Percentiles rank a stretch among this genome's conserved stretches.
phyloP scores from a whole-genome alignment of 2,797 vertebrate species.

The Acipenser ruthenus region DNA sequence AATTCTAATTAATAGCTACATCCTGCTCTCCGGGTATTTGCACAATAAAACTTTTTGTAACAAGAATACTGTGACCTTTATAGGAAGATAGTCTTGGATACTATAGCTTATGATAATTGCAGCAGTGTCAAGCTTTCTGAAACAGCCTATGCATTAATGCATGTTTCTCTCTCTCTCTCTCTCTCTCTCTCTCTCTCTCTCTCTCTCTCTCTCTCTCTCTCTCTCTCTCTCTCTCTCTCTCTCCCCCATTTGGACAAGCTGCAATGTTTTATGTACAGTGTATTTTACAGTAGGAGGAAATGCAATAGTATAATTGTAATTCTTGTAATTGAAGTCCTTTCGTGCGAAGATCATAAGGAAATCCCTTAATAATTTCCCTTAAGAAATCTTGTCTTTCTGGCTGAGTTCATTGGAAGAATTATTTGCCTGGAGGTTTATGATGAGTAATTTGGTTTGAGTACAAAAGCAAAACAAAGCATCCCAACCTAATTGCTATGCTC shows the following conservation, averaged over 20 bases:
- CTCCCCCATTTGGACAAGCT: not conserved
- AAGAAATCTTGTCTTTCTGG: slow-evolving; percentile 61
- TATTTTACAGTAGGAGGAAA: not conserved
- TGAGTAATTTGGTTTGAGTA: slow-evolving; percentile 48
- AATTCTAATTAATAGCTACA: no score
- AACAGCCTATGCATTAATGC: no score
- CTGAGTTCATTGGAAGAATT: slow-evolving; percentile 57
- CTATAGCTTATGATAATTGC: not conserved
- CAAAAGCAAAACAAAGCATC: slow-evolving; percentile 7
- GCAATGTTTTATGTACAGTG: not conserved
- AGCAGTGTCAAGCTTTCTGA: no score
- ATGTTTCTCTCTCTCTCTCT: no score
- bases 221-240: not conserved
- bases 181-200: no score
- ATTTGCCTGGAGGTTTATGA: slow-evolving; percentile 49
- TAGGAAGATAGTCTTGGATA: slow-evolving; percentile 1
- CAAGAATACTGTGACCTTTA: not conserved
- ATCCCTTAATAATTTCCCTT: slow-evolving; percentile 47
- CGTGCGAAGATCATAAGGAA: slow-evolving; percentile 25
- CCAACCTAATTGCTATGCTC: slow-evolving; percentile 9
- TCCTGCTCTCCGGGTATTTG: not conserved
- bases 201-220: no score
- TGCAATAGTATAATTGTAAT: not conserved
- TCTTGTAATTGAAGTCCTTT: slow-evolving; percentile 9
- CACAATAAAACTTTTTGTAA: not conserved